phyloP scores from a whole-genome alignment of 2,797 vertebrate species.

The Cossypha caffra region DNA sequence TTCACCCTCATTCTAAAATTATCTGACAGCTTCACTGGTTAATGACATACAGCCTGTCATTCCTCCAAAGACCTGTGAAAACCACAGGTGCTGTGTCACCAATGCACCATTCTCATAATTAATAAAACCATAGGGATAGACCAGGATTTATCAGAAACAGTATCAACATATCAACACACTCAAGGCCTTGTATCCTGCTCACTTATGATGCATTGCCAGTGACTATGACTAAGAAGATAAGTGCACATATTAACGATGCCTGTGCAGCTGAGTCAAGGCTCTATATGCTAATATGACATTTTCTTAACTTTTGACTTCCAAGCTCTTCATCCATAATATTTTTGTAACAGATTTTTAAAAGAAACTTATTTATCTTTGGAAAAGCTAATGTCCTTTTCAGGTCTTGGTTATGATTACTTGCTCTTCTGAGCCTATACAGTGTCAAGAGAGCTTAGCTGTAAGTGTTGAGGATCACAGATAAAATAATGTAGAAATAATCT shows the following conservation, averaged over 20 bases:
- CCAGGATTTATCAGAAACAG: not conserved
- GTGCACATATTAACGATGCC: not conserved
- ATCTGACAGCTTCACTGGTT: slow-evolving; percentile 6
- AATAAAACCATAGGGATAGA: not conserved
- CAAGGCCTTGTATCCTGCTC: not conserved
- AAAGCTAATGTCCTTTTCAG: not conserved
- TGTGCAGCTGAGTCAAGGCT: not conserved
- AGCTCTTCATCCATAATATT: not conserved
- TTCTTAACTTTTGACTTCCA: slow-evolving; percentile 36
- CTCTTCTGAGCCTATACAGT: not conserved
- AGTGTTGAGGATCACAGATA: not conserved
- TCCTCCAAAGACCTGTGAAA: not conserved
- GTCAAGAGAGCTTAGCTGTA: not conserved
- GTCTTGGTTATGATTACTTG: not conserved
- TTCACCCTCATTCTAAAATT: slow-evolving; percentile 34
- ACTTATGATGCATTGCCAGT: not conserved
- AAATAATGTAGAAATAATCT: not conserved
- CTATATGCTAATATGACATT: slow-evolving; percentile 18
- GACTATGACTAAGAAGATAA: not conserved
- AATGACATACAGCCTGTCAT: not conserved
- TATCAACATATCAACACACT: not conserved
- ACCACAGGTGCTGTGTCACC: not conserved
- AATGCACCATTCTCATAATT: not conserved
- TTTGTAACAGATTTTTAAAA: slow-evolving; percentile 14
- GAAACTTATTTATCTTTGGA: not conserved